phyloP scores from a whole-genome alignment of 2,797 vertebrate species.

The Craterocephalus amniculus region DNA sequence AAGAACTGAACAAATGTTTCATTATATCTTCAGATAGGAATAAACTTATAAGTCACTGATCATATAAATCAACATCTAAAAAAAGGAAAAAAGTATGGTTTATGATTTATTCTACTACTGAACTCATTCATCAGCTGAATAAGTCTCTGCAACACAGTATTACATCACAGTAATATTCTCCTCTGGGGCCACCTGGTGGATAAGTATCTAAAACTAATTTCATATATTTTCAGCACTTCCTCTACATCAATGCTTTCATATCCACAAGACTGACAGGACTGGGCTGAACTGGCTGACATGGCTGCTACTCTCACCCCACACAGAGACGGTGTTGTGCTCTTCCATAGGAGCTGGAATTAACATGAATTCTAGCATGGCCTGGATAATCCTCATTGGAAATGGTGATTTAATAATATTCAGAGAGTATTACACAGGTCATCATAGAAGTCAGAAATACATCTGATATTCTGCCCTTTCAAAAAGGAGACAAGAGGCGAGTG shows the following conservation, averaged over 20 bases:
- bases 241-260: not conserved
- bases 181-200: slow-evolving; percentile 66
- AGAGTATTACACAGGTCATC: not conserved
- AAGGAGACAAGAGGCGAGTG: not conserved
- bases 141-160: not conserved
- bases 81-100: not conserved
- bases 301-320: not conserved
- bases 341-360: not conserved
- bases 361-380: not conserved
- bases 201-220: not conserved
- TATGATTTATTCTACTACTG: not conserved
- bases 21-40: not conserved
- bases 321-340: not conserved
- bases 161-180: slow-evolving; percentile 16
- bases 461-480: not conserved
- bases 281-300: too few relatives aligned
- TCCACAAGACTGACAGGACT: not conserved
- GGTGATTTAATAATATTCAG: not conserved
- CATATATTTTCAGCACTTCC: not conserved
- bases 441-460: not conserved
- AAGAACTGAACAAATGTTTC: not conserved
- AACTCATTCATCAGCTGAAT: not conserved
- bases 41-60: not conserved
- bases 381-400: not conserved
- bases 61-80: not conserved